Conservation (phyloP, 2,888 invertebrate species). For the Fissipunctia ypsillon region DNA sequence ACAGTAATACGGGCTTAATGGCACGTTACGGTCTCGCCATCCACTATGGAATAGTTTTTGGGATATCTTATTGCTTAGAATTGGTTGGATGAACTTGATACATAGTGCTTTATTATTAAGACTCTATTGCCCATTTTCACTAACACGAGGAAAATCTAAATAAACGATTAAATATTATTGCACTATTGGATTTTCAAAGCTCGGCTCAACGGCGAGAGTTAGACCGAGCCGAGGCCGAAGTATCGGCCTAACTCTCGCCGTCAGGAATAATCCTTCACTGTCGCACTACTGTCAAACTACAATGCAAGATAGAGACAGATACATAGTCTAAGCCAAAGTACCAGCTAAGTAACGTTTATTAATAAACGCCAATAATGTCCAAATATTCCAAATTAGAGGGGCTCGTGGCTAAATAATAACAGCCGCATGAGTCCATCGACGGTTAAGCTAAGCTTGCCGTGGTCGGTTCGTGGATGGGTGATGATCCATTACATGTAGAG, state of each 20-base stretch:
- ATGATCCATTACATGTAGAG: too few relatives aligned
- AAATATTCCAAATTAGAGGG: too few relatives aligned
- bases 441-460: too few relatives aligned
- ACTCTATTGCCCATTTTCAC: neutral
- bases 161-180: neutral
- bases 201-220: neutral
- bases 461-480: too few relatives aligned
- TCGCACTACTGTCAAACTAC: neutral
- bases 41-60: slow-evolving; percentile 31
- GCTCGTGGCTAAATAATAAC: too few relatives aligned
- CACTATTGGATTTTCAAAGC: neutral
- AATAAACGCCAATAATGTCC: neutral
- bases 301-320: too few relatives aligned
- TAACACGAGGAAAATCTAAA: neutral
- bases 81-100: slow-evolving; percentile 21
- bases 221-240: too few relatives aligned
- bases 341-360: neutral
- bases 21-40: slow-evolving; percentile 40
- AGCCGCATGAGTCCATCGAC: too few relatives aligned
- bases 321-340: neutral
- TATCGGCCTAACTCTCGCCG: too few relatives aligned
- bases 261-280: too few relatives aligned
- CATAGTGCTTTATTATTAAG: neutral
- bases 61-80: slow-evolving; percentile 43
- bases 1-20: slow-evolving; percentile 76